Percentiles rank a stretch among this genome's conserved stretches.
These are phyloP conservation scores for Oxyura jamaicensis DNA, from an alignment of 2,113 vertebrate species.

Conservation along the genomic window DNA sequence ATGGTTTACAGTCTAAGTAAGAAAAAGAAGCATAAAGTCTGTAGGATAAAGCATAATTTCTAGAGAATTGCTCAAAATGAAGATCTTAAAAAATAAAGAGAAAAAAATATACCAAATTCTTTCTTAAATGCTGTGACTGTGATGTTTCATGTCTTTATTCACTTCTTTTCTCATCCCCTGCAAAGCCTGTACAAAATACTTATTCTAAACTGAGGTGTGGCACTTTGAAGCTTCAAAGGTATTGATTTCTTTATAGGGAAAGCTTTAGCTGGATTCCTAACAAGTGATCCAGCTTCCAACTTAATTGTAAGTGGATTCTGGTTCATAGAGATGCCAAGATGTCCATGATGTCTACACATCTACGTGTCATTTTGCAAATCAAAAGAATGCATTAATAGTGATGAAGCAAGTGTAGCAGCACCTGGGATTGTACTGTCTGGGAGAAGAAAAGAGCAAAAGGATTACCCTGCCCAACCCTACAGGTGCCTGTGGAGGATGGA, in stretches of 20 bases:
- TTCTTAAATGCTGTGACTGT: not conserved
- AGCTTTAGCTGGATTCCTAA: not conserved
- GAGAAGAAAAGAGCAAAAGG: not conserved
- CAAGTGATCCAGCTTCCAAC: not conserved
- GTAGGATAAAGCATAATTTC: not conserved
- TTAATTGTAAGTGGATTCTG: not conserved
- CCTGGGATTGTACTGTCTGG: not conserved
- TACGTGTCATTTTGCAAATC: not conserved
- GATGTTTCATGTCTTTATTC: not conserved
- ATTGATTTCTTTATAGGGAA: not conserved
- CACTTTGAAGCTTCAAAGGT: not conserved
- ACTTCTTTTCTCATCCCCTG: not conserved
- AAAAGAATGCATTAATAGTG: not conserved
- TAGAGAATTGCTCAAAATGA: not conserved
- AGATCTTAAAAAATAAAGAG: not conserved
- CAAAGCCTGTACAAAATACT: not conserved
- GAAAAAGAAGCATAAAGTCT: not conserved
- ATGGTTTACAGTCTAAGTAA: not conserved
- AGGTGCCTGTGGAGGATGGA: not conserved
- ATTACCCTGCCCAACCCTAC: not conserved
- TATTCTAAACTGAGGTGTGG: not conserved
- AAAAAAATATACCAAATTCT: not conserved
- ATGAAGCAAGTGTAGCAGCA: not conserved
- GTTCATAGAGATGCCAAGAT: not conserved
- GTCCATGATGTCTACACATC: not conserved